A percentile compares a stretch with the other conserved stretches of the same genome.
phyloP scores from a whole-genome alignment of 30 jellyfish, hydroid and myxozoan species.

The Aurelia aurita region DNA sequence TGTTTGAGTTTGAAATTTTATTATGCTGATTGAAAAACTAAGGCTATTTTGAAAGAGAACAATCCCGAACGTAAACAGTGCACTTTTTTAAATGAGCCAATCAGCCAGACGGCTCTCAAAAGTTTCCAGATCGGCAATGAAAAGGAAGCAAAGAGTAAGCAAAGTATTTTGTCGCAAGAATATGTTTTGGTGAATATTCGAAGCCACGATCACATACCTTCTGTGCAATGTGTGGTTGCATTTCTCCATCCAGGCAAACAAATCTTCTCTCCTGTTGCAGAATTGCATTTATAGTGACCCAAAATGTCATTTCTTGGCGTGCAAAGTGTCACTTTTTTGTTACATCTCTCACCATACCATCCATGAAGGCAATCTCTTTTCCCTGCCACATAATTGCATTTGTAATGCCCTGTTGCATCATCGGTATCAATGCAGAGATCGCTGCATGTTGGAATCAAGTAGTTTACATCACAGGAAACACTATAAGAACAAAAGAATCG shows the following conservation, averaged over 20 bases:
- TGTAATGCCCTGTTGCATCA: slow-evolving; percentile 67
- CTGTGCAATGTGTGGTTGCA: slow-evolving; percentile 58
- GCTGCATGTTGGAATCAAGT: slow-evolving; percentile 69
- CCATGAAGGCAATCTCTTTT: slow-evolving; percentile 51
- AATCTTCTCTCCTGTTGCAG: slow-evolving; percentile 42
- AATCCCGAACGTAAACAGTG: no score
- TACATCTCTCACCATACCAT: slow-evolving; percentile 68
- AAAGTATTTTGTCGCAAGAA: no score
- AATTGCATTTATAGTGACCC: slow-evolving; percentile 71
- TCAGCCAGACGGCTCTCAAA: no score
- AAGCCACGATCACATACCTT: slow-evolving; percentile 46
- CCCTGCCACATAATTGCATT: slow-evolving; percentile 58
- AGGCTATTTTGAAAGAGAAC: no score
- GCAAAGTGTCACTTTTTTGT: slow-evolving; percentile 9
- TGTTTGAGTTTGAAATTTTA: no score
- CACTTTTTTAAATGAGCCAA: no score
- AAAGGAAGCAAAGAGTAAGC: no score
- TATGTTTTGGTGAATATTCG: no score
- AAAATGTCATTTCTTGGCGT: slow-evolving; percentile 48
- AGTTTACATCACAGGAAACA: slow-evolving; percentile 37
- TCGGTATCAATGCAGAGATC: slow-evolving; percentile 62
- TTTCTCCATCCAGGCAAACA: slow-evolving; percentile 79
- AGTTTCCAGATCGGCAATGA: no score
- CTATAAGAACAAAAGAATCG: background rate
- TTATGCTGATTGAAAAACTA: no score